Conservation (phyloP, 2,888 invertebrate species). For the Acrobasis consociella region DNA sequence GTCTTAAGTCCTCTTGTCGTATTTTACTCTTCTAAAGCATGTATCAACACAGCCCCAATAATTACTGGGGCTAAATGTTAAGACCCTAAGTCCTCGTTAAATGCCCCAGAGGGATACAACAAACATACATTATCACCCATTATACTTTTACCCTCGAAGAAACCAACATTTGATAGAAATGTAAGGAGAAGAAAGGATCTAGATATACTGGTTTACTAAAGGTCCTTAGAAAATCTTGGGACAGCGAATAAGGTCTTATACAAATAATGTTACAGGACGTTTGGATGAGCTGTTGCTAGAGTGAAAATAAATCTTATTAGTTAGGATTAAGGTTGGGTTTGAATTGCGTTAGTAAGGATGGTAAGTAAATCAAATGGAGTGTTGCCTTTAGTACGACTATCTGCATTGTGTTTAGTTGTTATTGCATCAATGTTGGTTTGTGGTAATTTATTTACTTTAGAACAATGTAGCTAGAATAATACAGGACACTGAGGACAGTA, state of each 20-base stretch:
- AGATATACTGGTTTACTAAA: slow-evolving; percentile 41
- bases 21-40: slow-evolving; percentile 44
- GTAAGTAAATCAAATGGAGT: slow-evolving; percentile 49
- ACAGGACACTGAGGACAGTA: too few relatives aligned
- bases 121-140: slow-evolving; percentile 67
- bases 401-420: slow-evolving; percentile 31
- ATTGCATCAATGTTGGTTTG: slow-evolving; percentile 34
- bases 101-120: slow-evolving; percentile 63
- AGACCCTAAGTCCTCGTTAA: slow-evolving; percentile 73
- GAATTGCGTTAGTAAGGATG: slow-evolving; percentile 28
- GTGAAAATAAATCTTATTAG: slow-evolving; percentile 39
- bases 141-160: slow-evolving; percentile 55
- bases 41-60: slow-evolving; percentile 66
- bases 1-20: slow-evolving; percentile 33
- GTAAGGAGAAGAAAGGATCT: slow-evolving; percentile 37
- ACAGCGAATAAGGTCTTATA: slow-evolving; percentile 48
- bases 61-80: slow-evolving; percentile 73
- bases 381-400: slow-evolving; percentile 33
- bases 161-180: slow-evolving; percentile 29
- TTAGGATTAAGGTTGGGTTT: slow-evolving; percentile 37
- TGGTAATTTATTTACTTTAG: background rate
- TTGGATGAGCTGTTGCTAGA: slow-evolving; percentile 41
- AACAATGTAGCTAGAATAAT: too few relatives aligned
- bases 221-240: slow-evolving; percentile 54
- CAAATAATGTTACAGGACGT: slow-evolving; percentile 53